Evolutionary conservation across 2,797 vertebrate species (phyloP).

Genomic region (Macroramphosus scolopax): DNA sequence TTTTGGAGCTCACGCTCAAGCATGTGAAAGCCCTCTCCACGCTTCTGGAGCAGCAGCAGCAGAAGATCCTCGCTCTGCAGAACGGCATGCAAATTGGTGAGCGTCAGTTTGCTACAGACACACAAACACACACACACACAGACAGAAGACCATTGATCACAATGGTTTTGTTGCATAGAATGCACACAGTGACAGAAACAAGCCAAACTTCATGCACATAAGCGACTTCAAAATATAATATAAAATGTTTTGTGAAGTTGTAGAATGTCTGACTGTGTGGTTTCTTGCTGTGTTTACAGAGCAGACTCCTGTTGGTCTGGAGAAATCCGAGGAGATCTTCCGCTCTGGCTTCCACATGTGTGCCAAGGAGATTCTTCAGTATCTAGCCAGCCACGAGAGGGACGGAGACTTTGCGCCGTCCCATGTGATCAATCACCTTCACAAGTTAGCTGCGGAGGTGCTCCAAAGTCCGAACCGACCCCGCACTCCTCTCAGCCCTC

Average conservation of each 20-base stretch:
- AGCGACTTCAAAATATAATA: too few species aligned
- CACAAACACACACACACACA: background rate
- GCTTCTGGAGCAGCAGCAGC: slow-evolving; percentile 95
- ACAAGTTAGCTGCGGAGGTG: slow-evolving; percentile 87
- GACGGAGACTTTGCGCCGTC: slow-evolving; percentile 82
- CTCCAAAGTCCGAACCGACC: slow-evolving; percentile 77
- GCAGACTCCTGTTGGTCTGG: slow-evolving; percentile 74
- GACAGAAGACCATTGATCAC: too few species aligned
- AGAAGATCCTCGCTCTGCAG: slow-evolving; percentile 94
- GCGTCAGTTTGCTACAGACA: slow-evolving; percentile 15
- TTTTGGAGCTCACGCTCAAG: slow-evolving; percentile 95
- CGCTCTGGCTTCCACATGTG: slow-evolving; percentile 96
- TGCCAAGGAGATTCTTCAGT: slow-evolving; percentile 93
- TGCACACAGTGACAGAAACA: slow-evolving; percentile 3
- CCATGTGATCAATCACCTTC: slow-evolving; percentile 87
- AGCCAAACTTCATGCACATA: too few species aligned
- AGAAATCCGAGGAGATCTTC: slow-evolving; percentile 92
- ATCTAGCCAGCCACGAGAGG: slow-evolving; percentile 85
- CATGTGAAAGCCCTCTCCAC: slow-evolving; percentile 93
- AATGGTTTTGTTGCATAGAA: slow-evolving; percentile 13
- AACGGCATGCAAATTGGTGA: slow-evolving; percentile 82
- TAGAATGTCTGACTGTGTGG: slow-evolving; percentile 24
- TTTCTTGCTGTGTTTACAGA: slow-evolving; percentile 78
- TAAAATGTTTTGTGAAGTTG: too few species aligned
- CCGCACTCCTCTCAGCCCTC: slow-evolving; percentile 67